These are phyloP conservation scores for Crax fasciolata DNA, from an alignment of 2,797 vertebrate genomes.

Conservation along the genomic window DNA sequence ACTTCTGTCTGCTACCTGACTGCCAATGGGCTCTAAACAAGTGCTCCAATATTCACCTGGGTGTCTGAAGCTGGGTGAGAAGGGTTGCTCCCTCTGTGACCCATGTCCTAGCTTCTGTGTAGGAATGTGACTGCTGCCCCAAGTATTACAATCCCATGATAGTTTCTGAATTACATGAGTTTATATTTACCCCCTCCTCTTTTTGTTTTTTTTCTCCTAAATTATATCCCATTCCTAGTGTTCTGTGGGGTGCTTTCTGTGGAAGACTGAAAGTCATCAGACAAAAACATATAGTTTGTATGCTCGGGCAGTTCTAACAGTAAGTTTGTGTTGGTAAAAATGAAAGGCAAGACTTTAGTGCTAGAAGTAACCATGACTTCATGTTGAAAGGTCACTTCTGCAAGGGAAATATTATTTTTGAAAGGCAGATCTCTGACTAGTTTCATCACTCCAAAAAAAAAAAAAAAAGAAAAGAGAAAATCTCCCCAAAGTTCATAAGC, in stretches of 20 bases:
- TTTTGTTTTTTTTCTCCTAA: background rate
- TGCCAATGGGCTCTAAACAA: background rate
- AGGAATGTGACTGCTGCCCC: background rate
- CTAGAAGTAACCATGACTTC: slow-evolving; percentile 26
- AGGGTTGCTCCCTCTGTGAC: background rate
- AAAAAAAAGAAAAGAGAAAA: background rate
- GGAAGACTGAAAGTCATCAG: background rate
- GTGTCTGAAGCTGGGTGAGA: background rate
- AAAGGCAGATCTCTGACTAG: slow-evolving; percentile 19
- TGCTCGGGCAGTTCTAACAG: slow-evolving; percentile 25
- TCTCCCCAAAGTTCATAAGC: background rate
- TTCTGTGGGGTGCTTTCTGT: background rate
- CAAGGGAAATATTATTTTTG: slow-evolving; percentile 29
- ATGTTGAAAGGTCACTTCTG: slow-evolving; percentile 20
- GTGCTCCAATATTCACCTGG: background rate
- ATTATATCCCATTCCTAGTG: background rate
- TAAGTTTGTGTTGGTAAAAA: slow-evolving; percentile 13
- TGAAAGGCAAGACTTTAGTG: slow-evolving; percentile 27
- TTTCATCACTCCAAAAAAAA: slow-evolving; percentile 1
- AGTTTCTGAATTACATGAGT: background rate
- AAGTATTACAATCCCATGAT: background rate
- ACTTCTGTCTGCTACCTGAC: background rate
- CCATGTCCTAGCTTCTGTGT: background rate
- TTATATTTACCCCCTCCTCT: background rate
- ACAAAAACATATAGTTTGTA: background rate